Evolutionary conservation across 2,113 vertebrate genomes (phyloP), one percentile per base, ranked within the genome.

Genomic region (Pedetes capensis): DNA sequence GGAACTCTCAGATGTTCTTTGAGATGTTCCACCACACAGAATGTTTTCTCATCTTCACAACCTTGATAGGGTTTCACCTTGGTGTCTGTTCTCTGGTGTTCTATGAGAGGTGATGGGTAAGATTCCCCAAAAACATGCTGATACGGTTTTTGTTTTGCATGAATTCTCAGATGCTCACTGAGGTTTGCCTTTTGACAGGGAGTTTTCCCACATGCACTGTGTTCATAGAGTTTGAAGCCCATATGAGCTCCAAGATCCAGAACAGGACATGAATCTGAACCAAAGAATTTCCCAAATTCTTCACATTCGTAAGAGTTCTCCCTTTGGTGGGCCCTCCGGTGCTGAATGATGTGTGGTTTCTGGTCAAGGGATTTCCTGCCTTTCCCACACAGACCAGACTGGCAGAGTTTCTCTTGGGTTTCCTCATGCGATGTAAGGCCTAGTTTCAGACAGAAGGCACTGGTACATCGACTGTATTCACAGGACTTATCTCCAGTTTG

Each of bases 321-420:
- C 23, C 66, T 82, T 57, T 63, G 37, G 22, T 85, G 66, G 47
- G 23, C 81, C 53, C 53, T 94, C 53, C 87, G 72, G 72, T 93
- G 55, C 23, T 68, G 57, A 72, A 78, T 87, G 47, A 87, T 25
- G 49, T 92, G 18, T 90, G 37, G 27, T 84, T 89, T 85, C 66
- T 78, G 55, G 27, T 47, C 75, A 91, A 96, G 79, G 14, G 51
- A 92, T 63, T 91, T 87, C 23, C 83, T 69, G 25, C n/a, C 69
- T 76, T 94, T 96, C 29, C 93, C 94, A 49, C 87, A 94, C 51
- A 93, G 76, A 34, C n/a, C 96, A 96, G 97, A 99, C 6, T 95
- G 96, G 91, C 97, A 98, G 5, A 98, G 98, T 87, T 98, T 97
- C 93, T 98, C 98, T 22, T 98, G 98, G 90, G 57, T 93, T 68